Evolutionary conservation across 2,113 vertebrate species (phyloP), one percentile per base, ranked within the genome.

Genomic region (Sarotherodon lohbergeri): DNA sequence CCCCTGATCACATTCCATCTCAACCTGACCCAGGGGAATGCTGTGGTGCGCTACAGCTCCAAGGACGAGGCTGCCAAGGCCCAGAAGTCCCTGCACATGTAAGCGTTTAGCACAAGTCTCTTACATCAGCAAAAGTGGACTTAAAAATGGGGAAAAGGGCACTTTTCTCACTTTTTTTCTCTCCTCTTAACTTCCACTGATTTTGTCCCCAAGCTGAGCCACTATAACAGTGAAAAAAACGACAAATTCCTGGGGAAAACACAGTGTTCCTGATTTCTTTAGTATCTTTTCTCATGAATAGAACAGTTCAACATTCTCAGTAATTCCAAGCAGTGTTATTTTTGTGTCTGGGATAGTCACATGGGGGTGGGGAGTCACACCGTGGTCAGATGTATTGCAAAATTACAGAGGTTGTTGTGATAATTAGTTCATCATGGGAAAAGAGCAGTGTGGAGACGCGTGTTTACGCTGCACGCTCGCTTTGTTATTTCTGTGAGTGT

Each of bases 51-150:
- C 94, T 99, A 99, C 96, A 99, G 98, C 95, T 99, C 99, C 94
- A 99, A 98, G 97, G 98, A 99, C 61, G 99, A 99, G 87, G 97
- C 98, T 11, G 97, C 98, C 91, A 99, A 99, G 95, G 99, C 99
- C 94, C 99, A 99, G 91, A 99, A 99, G 93, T 99, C 99, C 96
- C 97, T 99, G 96, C 98, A 99, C 97, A 99, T 99, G 99, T 99
- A 96, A 2, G 98, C 90, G 9, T 36, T 36, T 81, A 81, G 52
- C 32, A 24, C 9, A 59, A 36, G 3, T 32, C 9, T 50, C 14
- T 71, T 3, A 27, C 3, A 16, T 73, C 36, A 48, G 52, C 29
- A 63, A 43, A 59, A 46, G 8, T 39, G 22, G 2, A 17, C 6
- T 46, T 22, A 29, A 12, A 27, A 50, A 36, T 3, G 22, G 19